These are phyloP conservation scores for Hydrophis major DNA, from an alignment of 2,797 vertebrate genomes.

Conservation along the genomic window DNA sequence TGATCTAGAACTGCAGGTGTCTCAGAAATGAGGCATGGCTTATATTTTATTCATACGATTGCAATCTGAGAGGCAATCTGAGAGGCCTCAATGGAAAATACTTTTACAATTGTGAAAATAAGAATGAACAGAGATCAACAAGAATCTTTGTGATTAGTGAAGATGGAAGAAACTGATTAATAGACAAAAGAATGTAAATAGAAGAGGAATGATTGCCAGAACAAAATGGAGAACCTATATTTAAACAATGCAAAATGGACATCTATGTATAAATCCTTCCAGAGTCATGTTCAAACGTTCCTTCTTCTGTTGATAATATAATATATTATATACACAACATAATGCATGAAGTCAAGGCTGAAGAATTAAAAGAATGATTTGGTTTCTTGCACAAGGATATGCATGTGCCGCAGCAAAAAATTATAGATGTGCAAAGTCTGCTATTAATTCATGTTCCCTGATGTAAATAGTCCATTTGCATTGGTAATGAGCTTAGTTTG, in stretches of 20 bases:
- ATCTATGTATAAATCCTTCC: background rate
- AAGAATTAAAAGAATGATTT: background rate
- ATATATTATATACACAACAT: background rate
- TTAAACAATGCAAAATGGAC: background rate
- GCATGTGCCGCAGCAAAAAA: background rate
- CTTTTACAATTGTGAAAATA: background rate
- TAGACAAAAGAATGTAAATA: background rate
- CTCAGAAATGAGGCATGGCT: background rate
- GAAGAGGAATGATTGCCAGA: background rate
- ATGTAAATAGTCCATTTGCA: slow-evolving; percentile 5
- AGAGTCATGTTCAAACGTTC: background rate
- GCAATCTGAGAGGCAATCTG: too few species aligned
- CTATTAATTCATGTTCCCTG: background rate
- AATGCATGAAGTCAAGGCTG: background rate
- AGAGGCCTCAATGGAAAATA: background rate
- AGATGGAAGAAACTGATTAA: background rate
- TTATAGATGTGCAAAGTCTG: background rate
- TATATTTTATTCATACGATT: background rate
- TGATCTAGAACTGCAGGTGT: background rate
- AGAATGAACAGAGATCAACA: background rate
- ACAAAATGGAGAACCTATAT: background rate
- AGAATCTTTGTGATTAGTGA: background rate
- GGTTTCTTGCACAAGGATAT: background rate
- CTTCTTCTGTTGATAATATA: background rate
- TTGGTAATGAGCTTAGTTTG: background rate